phyloP scores from a whole-genome alignment of 2,797 vertebrate genomes.

The Silurus aristotelis region DNA sequence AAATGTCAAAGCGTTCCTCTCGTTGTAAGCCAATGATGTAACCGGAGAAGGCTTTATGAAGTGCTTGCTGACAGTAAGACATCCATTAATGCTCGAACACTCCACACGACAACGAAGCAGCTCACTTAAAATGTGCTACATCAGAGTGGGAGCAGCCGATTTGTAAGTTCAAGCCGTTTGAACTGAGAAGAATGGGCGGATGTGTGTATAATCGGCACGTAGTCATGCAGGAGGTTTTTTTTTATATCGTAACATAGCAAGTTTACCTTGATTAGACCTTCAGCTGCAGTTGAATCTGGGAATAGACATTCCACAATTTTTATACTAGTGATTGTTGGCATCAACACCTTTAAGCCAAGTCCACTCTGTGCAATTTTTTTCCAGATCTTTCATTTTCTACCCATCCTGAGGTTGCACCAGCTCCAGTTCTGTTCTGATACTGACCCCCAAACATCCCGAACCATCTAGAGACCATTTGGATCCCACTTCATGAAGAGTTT shows the following conservation, averaged over 20 bases:
- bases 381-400: no score
- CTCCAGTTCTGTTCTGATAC: no score
- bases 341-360: neutral
- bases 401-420: no score
- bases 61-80: constrained; percentile 51
- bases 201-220: neutral
- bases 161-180: constrained; percentile 7
- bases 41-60: constrained; percentile 54
- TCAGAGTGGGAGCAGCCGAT: constrained; percentile 25
- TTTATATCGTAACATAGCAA: neutral
- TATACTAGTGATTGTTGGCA: neutral
- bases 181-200: neutral
- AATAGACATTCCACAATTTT: neutral
- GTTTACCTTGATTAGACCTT: neutral
- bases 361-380: no score
- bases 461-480: no score
- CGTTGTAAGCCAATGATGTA: constrained; percentile 55
- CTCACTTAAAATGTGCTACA: constrained; percentile 31
- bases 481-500: no score
- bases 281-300: neutral
- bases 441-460: no score
- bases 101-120: constrained; percentile 30
- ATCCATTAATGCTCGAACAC: constrained; percentile 45
- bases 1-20: constrained; percentile 51
- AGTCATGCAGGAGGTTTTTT: neutral